Conservation (phyloP, 2,113 vertebrate species). For the Nibea coibor region DNA sequence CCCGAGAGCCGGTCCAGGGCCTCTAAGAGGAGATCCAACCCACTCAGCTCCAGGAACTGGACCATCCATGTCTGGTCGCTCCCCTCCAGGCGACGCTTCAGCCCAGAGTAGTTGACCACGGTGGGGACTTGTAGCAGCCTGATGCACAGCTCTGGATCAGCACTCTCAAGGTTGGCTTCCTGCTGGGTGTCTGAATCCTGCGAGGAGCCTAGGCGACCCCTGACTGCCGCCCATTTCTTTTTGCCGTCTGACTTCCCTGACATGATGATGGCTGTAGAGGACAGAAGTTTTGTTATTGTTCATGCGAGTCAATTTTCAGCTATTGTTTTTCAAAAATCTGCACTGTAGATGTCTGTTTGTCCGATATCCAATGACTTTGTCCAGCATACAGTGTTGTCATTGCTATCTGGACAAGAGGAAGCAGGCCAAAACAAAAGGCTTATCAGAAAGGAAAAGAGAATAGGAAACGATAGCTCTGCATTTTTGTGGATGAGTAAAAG, state of each 20-base stretch:
- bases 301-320: not conserved
- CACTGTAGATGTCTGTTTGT: slow-evolving; percentile 10
- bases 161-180: slow-evolving; percentile 96
- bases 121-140: slow-evolving; percentile 95
- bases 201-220: slow-evolving; percentile 88
- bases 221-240: slow-evolving; percentile 92
- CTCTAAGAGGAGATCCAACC: slow-evolving; percentile 95
- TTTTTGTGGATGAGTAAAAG: slow-evolving; percentile 54
- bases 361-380: slow-evolving; percentile 2
- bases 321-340: not conserved
- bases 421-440: slow-evolving; percentile 43
- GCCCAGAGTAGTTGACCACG: slow-evolving; percentile 95
- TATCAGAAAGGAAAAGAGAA: slow-evolving; percentile 62
- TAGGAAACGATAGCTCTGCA: slow-evolving; percentile 71
- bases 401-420: slow-evolving; percentile 55
- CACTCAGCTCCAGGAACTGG: slow-evolving; percentile 95
- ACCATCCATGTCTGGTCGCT: slow-evolving; percentile 95
- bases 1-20: slow-evolving; percentile 94
- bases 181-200: slow-evolving; percentile 89
- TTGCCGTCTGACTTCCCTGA: slow-evolving; percentile 87
- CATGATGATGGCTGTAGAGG: slow-evolving; percentile 86
- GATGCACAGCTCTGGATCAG: slow-evolving; percentile 96
- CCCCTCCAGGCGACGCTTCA: slow-evolving; percentile 93
- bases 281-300: not conserved
- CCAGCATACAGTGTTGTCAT: not conserved